Percentiles rank a stretch among this genome's conserved stretches.
phyloP scores from a whole-genome alignment of 2,888 invertebrate species.

The Dryobotodes eremita region DNA sequence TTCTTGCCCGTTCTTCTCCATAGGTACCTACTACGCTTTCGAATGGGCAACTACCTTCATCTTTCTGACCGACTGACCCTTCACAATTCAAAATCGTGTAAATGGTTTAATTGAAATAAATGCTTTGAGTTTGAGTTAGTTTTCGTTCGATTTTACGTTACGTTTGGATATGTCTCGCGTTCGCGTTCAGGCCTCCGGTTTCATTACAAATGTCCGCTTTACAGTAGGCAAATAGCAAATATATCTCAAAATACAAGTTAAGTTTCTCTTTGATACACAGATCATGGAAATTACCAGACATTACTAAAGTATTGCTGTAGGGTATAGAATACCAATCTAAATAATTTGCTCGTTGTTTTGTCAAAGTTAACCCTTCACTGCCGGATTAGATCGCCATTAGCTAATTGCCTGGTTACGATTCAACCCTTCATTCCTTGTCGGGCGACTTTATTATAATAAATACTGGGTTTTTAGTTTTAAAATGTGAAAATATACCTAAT shows the following conservation, averaged over 20 bases:
- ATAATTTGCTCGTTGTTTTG: slow-evolving; percentile 65
- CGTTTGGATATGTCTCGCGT: no score
- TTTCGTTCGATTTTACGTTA: no score
- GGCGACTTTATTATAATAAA: slow-evolving; percentile 29
- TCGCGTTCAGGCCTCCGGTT: no score
- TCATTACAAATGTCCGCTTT: no score
- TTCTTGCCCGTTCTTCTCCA: no score
- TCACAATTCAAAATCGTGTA: no score
- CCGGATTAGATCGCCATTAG: slow-evolving; percentile 73
- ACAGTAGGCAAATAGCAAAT: no score
- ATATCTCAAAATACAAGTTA: background rate
- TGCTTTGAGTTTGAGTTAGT: no score
- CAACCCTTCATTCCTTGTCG: slow-evolving; percentile 63
- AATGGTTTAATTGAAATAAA: no score
- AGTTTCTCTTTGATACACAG: background rate
- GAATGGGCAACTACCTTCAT: no score
- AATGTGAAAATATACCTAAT: background rate
- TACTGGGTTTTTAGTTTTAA: slow-evolving; percentile 2
- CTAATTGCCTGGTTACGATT: slow-evolving; percentile 69
- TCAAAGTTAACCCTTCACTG: slow-evolving; percentile 65
- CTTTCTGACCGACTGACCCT: no score
- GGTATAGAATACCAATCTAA: slow-evolving; percentile 65
- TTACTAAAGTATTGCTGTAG: slow-evolving; percentile 35
- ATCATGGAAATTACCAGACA: slow-evolving; percentile 32
- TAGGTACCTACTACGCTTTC: no score